Base-by-base conservation (phyloP, 2,113 vertebrate genomes). In the Misgurnus anguillicaudatus region DNA sequence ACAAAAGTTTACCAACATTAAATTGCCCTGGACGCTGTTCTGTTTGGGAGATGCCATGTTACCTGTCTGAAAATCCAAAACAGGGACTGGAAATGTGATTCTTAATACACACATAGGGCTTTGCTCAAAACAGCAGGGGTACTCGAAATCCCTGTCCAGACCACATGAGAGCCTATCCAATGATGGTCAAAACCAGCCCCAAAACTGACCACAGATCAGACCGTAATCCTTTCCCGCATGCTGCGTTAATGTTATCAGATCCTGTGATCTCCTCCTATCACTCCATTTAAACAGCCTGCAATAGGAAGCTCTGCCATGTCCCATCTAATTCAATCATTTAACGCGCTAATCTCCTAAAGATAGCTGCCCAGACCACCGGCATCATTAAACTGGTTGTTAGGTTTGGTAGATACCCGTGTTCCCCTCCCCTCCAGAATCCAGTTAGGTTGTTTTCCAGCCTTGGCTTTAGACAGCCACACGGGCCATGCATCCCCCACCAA, bases 191-290 rank as follows among this genome's bases (percentile, higher is more conserved):
- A 60, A 74, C 13, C 51, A 72, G 57, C 47, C 31, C 45, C 48
- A 51, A 5, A 9, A n/a, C 67, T 41, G 24, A 45, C 42, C 21
- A 11, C 11, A 55, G 39, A 72, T 45, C 36, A 45, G 36, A 24
- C 21, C 13, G 61, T 66, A 75, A 75, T 67, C 57, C 45, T 62
- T 13, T 39, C 4, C 14, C 19, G 58, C 71, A 70, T 41, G 45
- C 58, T 53, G 78, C 10, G 71, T 51, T 58, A 64, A 64, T 76
- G 24, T 65, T 39, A 60, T 60, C 62, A 80, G 48, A 80, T 68
- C 53, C 63, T 11, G 24, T 65, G 45, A 47, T 75, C 70, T 60
- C 62, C 13, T 16, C 10, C 17, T 9, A 60, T 55, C 60, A 55
- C 42, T 66, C n/a, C 38, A 65, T 65, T 66, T 64, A 47, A 14